These are phyloP conservation scores for Pithys albifrons DNA, from an alignment of 2,113 vertebrate genomes.

Conservation along the genomic window DNA sequence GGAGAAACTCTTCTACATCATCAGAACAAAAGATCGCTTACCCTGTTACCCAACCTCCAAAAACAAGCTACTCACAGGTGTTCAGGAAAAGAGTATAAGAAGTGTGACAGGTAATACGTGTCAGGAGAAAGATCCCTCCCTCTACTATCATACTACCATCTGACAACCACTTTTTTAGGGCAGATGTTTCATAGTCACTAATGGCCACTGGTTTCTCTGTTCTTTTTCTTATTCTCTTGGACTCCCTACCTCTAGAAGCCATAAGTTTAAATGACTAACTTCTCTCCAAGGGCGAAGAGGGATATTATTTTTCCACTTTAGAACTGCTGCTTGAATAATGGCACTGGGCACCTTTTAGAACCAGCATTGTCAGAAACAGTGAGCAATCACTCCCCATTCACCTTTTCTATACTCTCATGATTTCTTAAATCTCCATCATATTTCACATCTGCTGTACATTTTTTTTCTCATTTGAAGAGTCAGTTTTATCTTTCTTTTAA, in stretches of 20 bases:
- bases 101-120: accelerated
- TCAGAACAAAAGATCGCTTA: background rate
- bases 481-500: constrained; percentile 28
- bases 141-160: background rate
- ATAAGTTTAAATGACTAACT: background rate
- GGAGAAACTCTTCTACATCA: background rate
- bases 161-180: background rate
- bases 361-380: constrained; percentile 42
- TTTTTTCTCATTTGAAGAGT: background rate
- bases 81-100: background rate
- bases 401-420: constrained; percentile 45
- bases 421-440: constrained; percentile 28
- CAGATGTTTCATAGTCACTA: background rate
- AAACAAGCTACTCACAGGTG: background rate
- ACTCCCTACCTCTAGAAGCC: background rate
- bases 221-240: background rate
- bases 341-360: constrained; percentile 39
- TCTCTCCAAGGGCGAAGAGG: background rate
- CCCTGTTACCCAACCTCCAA: background rate
- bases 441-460: background rate
- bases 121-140: background rate
- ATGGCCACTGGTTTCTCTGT: background rate
- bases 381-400: constrained; percentile 68
- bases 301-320: constrained; percentile 4
- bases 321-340: constrained; percentile 13